Base-by-base conservation (phyloP, 2,888 invertebrate species). In the Hyppa rectilinea region DNA sequence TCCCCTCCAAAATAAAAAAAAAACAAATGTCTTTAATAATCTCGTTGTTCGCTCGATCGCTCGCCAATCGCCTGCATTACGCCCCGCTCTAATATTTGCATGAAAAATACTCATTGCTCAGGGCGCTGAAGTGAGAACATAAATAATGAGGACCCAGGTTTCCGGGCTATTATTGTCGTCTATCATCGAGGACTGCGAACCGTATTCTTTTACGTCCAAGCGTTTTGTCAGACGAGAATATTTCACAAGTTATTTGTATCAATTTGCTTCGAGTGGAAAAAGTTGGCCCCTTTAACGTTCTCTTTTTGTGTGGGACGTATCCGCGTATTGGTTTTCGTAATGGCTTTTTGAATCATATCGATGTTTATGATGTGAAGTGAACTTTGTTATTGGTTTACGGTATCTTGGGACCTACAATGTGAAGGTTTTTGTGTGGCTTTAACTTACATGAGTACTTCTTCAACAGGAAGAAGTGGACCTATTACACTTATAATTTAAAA, bases 81-180 rank as follows among this genome's bases (percentile, higher is more conserved):
- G 81, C 78, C 82, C 79, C 84, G 76, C 77, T 84, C 87, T 88
- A 87, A 92, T 92, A 91, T 92, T 92, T 92, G 92, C 91, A 92
- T 92, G 92, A 91, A 92, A 92, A 92, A 93, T 91, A 87, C 87
- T 86, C 86, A 87, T 85, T 83, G 76, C 89, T 87, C 85, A 83
- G 83, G 82, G 87, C 86, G 89, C 83, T 87, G 89, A 92, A 91
- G 92, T 92, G 92, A 87, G 91, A 91, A 91, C 88, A 91, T 93
- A 92, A 92, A 93, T 92, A 93, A 93, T 92, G 92, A 87, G 88
- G 87, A 87, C 83, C 86, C 88, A 87, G 87, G 85, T 87, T 89
- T 85, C 85, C 86, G 81, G 88, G 86, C 88, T 90, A 91, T 92
- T 92, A 91, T 90, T 91, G 89, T 87, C 90, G 91, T 92, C 91